A percentile compares a stretch with the other conserved stretches of the same genome.
Evolutionary conservation across 2,888 invertebrate species (phyloP).

Genomic region (Orthosia gothica): DNA sequence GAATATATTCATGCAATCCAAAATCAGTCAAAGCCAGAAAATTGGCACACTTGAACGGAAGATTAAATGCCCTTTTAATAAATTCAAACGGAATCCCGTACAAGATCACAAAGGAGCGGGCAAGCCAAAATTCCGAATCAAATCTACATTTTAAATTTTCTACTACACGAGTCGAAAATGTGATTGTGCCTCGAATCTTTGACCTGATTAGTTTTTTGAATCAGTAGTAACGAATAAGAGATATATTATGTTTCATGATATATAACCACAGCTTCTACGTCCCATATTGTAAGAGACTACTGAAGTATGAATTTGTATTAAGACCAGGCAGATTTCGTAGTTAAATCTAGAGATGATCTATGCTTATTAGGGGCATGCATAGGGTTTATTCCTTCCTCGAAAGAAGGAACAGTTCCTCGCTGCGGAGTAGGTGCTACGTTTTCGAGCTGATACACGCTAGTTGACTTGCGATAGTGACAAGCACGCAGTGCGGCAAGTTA

Average conservation of each 20-base stretch:
- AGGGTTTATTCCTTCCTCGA: too few relatives aligned
- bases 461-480: too few relatives aligned
- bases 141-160: slow-evolving; percentile 52
- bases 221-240: slow-evolving; percentile 10
- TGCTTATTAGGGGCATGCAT: too few relatives aligned
- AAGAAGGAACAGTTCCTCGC: too few relatives aligned
- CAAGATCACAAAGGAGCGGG: slow-evolving; percentile 13
- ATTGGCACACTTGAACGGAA: slow-evolving; percentile 1
- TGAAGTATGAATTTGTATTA: background rate
- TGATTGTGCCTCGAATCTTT: slow-evolving; percentile 18
- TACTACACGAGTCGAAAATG: slow-evolving; percentile 5
- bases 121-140: slow-evolving; percentile 46
- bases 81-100: slow-evolving; percentile 15
- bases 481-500: too few relatives aligned
- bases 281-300: background rate
- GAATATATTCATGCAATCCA: background rate
- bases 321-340: background rate
- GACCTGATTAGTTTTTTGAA: slow-evolving; percentile 43
- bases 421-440: too few relatives aligned
- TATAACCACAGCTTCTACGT: background rate
- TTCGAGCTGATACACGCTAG: too few relatives aligned
- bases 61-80: slow-evolving; percentile 27
- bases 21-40: background rate
- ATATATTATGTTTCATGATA: background rate
- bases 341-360: background rate